phyloP scores from a whole-genome alignment of 2,797 vertebrate species.

The Coranthus polyacanthus region DNA sequence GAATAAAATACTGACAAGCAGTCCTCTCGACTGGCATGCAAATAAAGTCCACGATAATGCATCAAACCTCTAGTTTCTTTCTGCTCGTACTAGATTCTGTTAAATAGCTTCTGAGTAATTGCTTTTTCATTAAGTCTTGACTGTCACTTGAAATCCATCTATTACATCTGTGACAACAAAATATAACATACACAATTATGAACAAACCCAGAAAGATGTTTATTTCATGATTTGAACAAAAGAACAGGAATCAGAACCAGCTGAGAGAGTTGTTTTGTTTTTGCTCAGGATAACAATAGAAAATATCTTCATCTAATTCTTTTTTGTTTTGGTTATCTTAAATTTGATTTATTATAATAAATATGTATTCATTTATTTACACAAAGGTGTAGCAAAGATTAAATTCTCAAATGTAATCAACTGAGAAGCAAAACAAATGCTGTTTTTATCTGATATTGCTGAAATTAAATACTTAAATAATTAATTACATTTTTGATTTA shows the following conservation, averaged over 20 bases:
- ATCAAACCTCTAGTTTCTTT: conserved; percentile 7
- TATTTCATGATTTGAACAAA: not conserved
- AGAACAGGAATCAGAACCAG: too few relatives aligned
- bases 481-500: too few relatives aligned
- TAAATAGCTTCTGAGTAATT: not conserved
- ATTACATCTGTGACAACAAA: conserved; percentile 1
- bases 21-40: conserved; percentile 34
- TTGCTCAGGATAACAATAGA: too few relatives aligned
- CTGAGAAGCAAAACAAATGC: not conserved
- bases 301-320: too few relatives aligned
- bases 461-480: too few relatives aligned
- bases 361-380: not conserved
- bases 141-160: not conserved
- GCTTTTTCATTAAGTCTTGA: not conserved
- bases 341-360: too few relatives aligned
- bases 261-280: too few relatives aligned
- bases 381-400: not conserved
- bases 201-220: not conserved
- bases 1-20: conserved; percentile 32
- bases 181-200: conserved; percentile 1
- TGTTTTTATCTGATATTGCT: too few relatives aligned
- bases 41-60: conserved; percentile 17
- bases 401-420: not conserved
- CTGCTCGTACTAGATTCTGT: not conserved
- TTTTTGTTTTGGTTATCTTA: too few relatives aligned